These are phyloP conservation scores for Cathartes aura DNA, from an alignment of 2,113 vertebrate genomes.

Conservation along the genomic window DNA sequence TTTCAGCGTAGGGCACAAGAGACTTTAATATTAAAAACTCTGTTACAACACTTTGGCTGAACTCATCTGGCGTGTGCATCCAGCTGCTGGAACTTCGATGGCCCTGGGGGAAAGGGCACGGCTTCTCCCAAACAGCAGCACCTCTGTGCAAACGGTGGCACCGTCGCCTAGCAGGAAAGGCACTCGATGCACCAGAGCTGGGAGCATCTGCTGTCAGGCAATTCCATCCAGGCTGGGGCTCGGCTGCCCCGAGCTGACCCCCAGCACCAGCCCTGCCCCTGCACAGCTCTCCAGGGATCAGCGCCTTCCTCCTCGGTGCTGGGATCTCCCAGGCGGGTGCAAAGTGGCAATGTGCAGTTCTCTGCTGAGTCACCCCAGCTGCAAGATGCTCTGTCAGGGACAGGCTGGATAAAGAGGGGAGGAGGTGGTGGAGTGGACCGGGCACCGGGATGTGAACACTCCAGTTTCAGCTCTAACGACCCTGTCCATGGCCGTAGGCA, in stretches of 20 bases:
- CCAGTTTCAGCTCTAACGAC: neutral
- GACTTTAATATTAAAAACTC: neutral
- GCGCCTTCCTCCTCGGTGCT: neutral
- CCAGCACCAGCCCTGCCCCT: neutral
- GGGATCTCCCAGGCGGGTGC: neutral
- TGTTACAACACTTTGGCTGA: conserved; percentile 11
- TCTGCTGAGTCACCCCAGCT: neutral
- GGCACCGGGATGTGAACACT: accelerated
- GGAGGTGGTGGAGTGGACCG: neutral
- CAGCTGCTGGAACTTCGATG: neutral
- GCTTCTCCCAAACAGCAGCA: neutral
- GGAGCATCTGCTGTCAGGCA: neutral
- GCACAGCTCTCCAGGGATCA: neutral
- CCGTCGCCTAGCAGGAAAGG: neutral
- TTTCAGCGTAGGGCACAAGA: neutral
- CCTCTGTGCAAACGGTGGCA: neutral
- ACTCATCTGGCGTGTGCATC: neutral
- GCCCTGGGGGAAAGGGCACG: conserved; percentile 1
- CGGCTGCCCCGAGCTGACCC: neutral
- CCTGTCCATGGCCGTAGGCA: accelerated
- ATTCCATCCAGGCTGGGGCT: neutral
- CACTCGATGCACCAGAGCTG: neutral
- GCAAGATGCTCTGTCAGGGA: neutral
- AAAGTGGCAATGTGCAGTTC: neutral
- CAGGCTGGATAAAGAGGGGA: neutral